These are phyloP conservation scores for Platycheirus albimanus DNA, from an alignment of 2,888 invertebrate genomes.

Conservation along the genomic window DNA sequence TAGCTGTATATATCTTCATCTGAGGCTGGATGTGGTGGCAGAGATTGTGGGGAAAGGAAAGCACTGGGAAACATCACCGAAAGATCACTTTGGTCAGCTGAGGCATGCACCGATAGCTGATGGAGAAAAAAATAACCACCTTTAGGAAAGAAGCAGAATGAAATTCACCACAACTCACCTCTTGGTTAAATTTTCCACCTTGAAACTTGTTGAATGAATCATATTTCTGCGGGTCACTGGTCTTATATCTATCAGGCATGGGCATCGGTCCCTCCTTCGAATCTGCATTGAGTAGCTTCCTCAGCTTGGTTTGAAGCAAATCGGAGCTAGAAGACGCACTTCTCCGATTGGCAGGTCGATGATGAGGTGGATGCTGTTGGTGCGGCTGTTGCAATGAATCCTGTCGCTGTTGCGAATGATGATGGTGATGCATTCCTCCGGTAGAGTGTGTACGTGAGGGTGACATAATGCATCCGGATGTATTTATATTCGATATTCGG, in stretches of 20 bases:
- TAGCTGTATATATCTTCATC: conserved; percentile 80
- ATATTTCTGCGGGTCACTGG: conserved; percentile 73
- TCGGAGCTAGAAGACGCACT: conserved; percentile 84
- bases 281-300: conserved; percentile 87
- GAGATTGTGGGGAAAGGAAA: conserved; percentile 80
- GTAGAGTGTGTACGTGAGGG: conserved; percentile 80
- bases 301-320: conserved; percentile 89
- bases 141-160: neutral
- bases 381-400: conserved; percentile 69
- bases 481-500: conserved; percentile 58
- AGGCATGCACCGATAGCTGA: conserved; percentile 77
- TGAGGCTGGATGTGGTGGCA: conserved; percentile 77
- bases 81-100: conserved; percentile 75
- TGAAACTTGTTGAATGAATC: conserved; percentile 76
- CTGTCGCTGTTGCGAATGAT: conserved; percentile 75
- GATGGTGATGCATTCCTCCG: conserved; percentile 80
- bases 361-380: conserved; percentile 75
- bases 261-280: conserved; percentile 81
- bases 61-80: conserved; percentile 76
- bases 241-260: conserved; percentile 74
- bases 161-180: conserved; percentile 61
- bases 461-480: conserved; percentile 78
- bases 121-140: neutral
- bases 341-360: conserved; percentile 83
- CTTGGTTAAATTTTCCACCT: conserved; percentile 75